Percentiles rank a stretch among this genome's conserved stretches.
Evolutionary conservation across 2,113 vertebrate genomes (phyloP).

Genomic region (Ctenomys sociabilis): DNA sequence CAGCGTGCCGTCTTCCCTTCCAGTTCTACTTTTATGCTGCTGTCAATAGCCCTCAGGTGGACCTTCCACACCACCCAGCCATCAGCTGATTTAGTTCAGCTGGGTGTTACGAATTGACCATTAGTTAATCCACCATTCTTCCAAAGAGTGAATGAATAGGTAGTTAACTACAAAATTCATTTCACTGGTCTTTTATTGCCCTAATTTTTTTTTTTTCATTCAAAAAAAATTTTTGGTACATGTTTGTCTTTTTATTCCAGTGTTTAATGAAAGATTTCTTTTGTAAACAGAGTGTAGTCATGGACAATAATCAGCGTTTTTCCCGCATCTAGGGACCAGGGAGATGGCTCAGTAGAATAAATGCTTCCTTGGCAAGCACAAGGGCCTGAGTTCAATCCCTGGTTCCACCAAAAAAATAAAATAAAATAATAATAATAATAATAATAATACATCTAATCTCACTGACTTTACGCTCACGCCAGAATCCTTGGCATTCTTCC

Average conservation of each 20-base stretch:
- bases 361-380: no score
- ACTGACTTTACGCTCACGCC: not conserved
- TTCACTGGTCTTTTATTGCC: not conserved
- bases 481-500: not conserved
- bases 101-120: not conserved
- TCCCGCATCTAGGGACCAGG: not conserved
- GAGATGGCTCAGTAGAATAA: no score
- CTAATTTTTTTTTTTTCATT: not conserved
- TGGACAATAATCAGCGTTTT: not conserved
- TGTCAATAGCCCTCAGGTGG: not conserved
- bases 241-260: not conserved
- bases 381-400: no score
- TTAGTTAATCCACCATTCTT: not conserved
- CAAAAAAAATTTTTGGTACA: slow-evolving; percentile 19
- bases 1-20: not conserved
- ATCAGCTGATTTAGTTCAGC: not conserved
- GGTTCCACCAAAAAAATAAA: no score
- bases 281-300: slow-evolving; percentile 37
- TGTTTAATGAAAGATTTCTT: slow-evolving; percentile 18
- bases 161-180: slow-evolving; percentile 58
- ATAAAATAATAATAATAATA: no score
- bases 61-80: not conserved
- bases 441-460: not conserved
- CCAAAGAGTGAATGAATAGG: not conserved
- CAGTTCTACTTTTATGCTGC: not conserved